Percentiles rank a stretch among this genome's conserved stretches.
These are phyloP conservation scores for Menura novaehollandiae DNA, from an alignment of 2,113 vertebrate genomes.

Conservation along the genomic window DNA sequence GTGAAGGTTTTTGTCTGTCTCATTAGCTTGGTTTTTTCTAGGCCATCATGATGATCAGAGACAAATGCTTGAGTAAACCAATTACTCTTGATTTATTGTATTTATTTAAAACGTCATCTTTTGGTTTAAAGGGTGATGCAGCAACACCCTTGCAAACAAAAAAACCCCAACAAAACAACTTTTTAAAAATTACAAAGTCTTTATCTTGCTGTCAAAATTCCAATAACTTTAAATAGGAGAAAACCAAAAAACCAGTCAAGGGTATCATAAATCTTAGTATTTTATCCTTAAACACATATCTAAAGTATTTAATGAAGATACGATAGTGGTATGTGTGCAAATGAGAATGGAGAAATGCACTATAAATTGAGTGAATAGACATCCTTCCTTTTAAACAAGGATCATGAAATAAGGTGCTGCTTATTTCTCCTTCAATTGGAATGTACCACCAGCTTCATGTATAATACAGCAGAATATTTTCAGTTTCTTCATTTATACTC, in stretches of 20 bases:
- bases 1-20: not conserved
- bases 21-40: not conserved
- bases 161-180: fast-evolving
- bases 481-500: not conserved
- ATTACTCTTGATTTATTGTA: not conserved
- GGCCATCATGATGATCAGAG: not conserved
- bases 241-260: not conserved
- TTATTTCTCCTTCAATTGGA: not conserved
- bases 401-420: not conserved
- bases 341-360: not conserved
- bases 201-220: not conserved
- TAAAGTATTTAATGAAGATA: not conserved
- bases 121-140: not conserved
- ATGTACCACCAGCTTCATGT: not conserved
- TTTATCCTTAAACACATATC: not conserved
- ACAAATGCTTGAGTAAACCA: not conserved
- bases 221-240: not conserved
- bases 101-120: not conserved
- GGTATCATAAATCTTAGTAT: not conserved
- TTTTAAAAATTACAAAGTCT: not conserved
- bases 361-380: not conserved
- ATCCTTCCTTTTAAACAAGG: not conserved
- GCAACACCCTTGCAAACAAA: not conserved
- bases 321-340: not conserved
- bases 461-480: not conserved